These are phyloP conservation scores for Caenorhabditis wallacei DNA, from an alignment of 2,888 invertebrate species.

Conservation along the genomic window DNA sequence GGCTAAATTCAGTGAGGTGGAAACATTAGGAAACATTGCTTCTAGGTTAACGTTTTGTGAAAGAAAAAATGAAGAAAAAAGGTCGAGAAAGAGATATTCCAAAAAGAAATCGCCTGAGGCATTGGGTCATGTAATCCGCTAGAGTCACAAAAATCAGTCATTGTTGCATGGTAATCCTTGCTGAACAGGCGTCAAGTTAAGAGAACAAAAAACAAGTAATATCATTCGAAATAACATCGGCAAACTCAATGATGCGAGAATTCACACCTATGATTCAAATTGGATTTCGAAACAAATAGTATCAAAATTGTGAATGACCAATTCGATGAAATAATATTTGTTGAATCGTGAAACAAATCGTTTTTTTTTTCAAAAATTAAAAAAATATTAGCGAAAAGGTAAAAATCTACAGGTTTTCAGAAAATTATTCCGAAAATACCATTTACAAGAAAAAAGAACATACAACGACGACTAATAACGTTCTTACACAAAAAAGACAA, in stretches of 20 bases:
- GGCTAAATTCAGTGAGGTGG: conserved; percentile 46
- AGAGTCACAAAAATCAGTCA: conserved; percentile 21
- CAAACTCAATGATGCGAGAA: conserved; percentile 43
- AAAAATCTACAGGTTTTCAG: too few relatives aligned
- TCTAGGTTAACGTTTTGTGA: conserved; percentile 46
- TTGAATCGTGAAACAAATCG: not conserved
- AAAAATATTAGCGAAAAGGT: too few relatives aligned
- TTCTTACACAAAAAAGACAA: not conserved
- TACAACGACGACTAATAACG: not conserved
- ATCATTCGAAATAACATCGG: conserved; percentile 13
- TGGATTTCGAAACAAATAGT: conserved; percentile 35
- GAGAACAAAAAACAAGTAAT: conserved; percentile 36
- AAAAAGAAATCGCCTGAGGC: conserved; percentile 18
- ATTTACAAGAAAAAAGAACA: not conserved
- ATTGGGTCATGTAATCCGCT: conserved; percentile 30
- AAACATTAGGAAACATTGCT: conserved; percentile 56
- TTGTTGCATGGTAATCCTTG: conserved; percentile 38
- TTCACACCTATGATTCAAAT: conserved; percentile 25
- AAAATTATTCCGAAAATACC: too few relatives aligned
- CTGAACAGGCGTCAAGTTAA: conserved; percentile 34
- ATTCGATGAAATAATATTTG: not conserved
- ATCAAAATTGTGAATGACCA: conserved; percentile 13
- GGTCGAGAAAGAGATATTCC: conserved; percentile 29
- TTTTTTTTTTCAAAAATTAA: too few relatives aligned
- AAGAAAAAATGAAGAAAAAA: conserved; percentile 3